These are phyloP conservation scores for Nannospalax galili DNA, from an alignment of 2,113 vertebrate species.

Conservation along the genomic window DNA sequence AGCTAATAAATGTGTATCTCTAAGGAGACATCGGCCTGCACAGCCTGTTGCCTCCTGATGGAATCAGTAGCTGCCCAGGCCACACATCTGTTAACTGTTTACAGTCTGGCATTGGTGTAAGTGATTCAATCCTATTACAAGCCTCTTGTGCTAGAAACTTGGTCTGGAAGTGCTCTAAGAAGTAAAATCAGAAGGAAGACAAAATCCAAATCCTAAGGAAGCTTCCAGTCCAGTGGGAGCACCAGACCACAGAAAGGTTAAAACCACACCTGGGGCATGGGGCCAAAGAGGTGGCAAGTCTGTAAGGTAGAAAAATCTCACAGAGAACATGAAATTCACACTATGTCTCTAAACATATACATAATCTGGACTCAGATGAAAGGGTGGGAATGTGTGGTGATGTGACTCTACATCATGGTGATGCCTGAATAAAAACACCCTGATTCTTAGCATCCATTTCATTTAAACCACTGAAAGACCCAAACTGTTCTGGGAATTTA, in stretches of 20 bases:
- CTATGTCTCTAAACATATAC: not conserved
- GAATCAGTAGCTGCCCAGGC: constrained; percentile 10
- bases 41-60: constrained; percentile 33
- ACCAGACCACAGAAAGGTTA: not conserved
- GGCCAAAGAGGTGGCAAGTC: not conserved
- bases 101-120: not conserved
- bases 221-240: not conserved
- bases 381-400: too few relatives aligned
- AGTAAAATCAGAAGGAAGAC: not conserved
- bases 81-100: constrained; percentile 46
- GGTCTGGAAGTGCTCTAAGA: not conserved
- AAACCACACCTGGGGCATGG: not conserved
- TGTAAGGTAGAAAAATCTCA: not conserved
- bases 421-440: too few relatives aligned
- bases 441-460: too few relatives aligned
- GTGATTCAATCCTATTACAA: not conserved
- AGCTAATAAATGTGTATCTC: constrained; percentile 71
- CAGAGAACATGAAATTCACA: not conserved
- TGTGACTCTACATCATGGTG: too few relatives aligned
- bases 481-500: too few relatives aligned
- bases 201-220: not conserved
- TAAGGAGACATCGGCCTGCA: constrained; percentile 1
- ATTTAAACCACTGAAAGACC: too few relatives aligned
- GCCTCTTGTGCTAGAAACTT: not conserved
- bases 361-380: not conserved